Conservation (phyloP, 2,113 vertebrate species). For the Melozone crissalis region DNA sequence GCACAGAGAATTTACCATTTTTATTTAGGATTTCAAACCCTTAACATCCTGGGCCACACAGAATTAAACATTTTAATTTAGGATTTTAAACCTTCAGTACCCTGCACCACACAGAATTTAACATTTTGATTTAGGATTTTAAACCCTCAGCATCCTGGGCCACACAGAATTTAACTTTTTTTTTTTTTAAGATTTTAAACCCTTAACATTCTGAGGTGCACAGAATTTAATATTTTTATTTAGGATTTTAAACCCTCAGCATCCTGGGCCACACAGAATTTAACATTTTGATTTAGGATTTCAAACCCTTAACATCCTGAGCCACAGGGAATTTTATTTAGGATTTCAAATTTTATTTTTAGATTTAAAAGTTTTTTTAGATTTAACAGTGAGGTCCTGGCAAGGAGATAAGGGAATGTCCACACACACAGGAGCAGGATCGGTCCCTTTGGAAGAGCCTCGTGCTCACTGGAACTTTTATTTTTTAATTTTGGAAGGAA, state of each 20-base stretch:
- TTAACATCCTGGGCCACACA: not conserved
- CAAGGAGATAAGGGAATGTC: conserved; percentile 76
- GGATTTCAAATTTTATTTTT: no score
- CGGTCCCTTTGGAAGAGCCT: conserved; percentile 54
- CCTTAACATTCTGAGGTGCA: no score
- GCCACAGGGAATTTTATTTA: not conserved
- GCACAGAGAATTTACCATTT: not conserved
- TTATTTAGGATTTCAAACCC: not conserved
- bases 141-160: not conserved
- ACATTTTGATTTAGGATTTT: not conserved
- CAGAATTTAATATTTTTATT: not conserved
- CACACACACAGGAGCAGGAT: conserved; percentile 70
- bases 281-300: not conserved
- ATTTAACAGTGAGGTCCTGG: conserved; percentile 72
- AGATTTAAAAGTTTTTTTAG: not conserved
- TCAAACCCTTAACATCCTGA: not conserved
- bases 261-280: not conserved
- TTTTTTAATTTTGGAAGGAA: not conserved
- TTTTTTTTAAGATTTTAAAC: no score
- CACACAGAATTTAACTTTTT: not conserved
- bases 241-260: not conserved
- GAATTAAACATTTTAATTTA: not conserved
- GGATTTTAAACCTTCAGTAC: no score
- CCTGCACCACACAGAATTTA: no score
- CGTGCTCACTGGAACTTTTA: not conserved